A percentile compares a stretch with the other conserved stretches of the same genome.
phyloP scores from a whole-genome alignment of 64 coral and sea anemone genomes.

The Montipora sp. region DNA sequence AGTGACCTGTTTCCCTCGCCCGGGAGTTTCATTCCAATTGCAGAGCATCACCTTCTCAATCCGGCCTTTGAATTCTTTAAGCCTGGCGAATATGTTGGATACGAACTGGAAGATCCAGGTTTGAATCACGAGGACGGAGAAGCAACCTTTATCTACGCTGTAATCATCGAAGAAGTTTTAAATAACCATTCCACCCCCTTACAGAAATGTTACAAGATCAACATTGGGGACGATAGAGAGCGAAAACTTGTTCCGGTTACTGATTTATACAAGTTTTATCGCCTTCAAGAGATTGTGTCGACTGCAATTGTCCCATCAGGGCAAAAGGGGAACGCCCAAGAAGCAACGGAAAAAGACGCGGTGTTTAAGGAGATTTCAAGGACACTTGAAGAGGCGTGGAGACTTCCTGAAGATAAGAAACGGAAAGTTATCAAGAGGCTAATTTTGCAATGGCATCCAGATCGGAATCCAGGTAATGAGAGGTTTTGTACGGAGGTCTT shows the following conservation, averaged over 20 bases:
- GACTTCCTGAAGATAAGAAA: background rate
- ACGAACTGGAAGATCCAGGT: conserved; percentile 85
- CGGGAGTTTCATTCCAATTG: conserved; percentile 66
- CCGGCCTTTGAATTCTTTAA: conserved; percentile 57
- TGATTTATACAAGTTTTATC: conserved; percentile 82
- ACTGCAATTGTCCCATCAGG: background rate
- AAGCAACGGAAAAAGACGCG: background rate
- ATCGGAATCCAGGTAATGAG: conserved; percentile 64
- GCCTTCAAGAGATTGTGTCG: conserved; percentile 15
- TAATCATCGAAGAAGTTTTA: conserved; percentile 69
- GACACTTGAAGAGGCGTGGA: conserved; percentile 54
- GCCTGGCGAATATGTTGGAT: conserved; percentile 82
- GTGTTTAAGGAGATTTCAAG: conserved; percentile 11
- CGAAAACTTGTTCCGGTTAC: conserved; percentile 36
- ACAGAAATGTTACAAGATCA: conserved; percentile 67
- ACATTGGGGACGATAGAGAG: conserved; percentile 67
- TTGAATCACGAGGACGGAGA: conserved; percentile 46
- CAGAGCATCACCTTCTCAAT: conserved; percentile 69
- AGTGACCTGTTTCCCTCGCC: conserved; percentile 39
- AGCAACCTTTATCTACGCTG: conserved; percentile 81
- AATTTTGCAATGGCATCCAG: conserved; percentile 60
- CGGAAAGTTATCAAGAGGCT: conserved; percentile 60
- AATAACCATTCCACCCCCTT: background rate
- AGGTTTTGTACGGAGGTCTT: conserved; percentile 47
- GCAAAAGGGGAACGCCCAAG: background rate